Evolutionary conservation across 2,888 invertebrate genomes (phyloP), one percentile per base, ranked within the genome.

Genomic region (Scaptomyza flava): DNA sequence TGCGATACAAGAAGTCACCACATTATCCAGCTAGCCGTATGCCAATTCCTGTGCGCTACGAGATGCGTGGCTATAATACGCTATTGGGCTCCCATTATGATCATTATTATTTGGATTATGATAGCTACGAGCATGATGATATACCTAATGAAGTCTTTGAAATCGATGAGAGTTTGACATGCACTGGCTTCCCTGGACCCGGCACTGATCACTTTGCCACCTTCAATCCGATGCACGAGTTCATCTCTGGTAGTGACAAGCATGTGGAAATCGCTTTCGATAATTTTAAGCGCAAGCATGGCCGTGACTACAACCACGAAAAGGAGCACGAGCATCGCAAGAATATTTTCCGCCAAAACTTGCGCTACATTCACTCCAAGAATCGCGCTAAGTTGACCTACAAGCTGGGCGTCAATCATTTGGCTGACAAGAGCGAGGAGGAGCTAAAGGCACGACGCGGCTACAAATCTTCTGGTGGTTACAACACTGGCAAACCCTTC

Each of bases 61-160:
- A 98, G 92, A 99, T 99, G 98, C 95, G 95, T 89, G 99, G 98
- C 0, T 98, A 94, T 91, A 98, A 99, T 91, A 94, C 95, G 0
- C 93, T 99, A 1, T 93, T 99, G n/a, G 98, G 98, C 0, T 98
- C 98, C 0, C 98, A 99, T 91, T 98, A 96, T 89, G 98, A 99
- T 91, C 98, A 98, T 91, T 99, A 99, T 89, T 96, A 96, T 90
- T 91, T 99, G 50, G 95, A 96, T 46, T 98, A 98, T 87, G 94
- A 94, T 45, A 93, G 93, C 68, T 95, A 94, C 72, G 92, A 93
- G 43, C 93, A 94, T 7, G 95, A 95, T 34, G 93, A 93, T 41
- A 96, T 96, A 42, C 94, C 94, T 67, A 93, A 94, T 46, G 93
- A 94, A 34, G 95, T 96, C 0, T 97, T 97, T 88, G 92, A 94